These are phyloP conservation scores for Dipus sagitta DNA, from an alignment of 2,797 vertebrate genomes.

Conservation along the genomic window DNA sequence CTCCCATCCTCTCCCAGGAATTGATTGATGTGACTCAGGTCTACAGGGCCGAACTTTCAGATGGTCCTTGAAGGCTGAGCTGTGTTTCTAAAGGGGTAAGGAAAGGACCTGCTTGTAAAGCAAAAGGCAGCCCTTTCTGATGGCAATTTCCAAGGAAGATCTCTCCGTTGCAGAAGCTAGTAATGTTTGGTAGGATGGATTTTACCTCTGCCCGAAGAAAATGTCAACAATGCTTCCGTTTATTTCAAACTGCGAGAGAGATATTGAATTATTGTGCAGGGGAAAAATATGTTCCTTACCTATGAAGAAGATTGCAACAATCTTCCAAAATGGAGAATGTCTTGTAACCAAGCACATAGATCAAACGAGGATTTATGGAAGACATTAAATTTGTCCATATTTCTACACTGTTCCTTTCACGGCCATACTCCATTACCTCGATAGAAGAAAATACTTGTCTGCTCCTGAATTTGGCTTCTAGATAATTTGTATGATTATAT, in stretches of 20 bases:
- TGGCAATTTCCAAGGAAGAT: constrained; percentile 65
- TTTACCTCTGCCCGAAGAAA: constrained; percentile 75
- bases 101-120: constrained; percentile 47
- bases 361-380: constrained; percentile 77
- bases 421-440: constrained; percentile 58
- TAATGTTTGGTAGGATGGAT: constrained; percentile 62
- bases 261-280: constrained; percentile 81
- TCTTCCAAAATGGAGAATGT: constrained; percentile 82
- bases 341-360: constrained; percentile 80
- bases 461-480: constrained; percentile 49
- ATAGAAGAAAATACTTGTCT: constrained; percentile 55
- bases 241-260: constrained; percentile 80
- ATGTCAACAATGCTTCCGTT: constrained; percentile 81
- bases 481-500: constrained; percentile 62
- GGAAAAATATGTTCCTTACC: constrained; percentile 69
- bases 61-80: constrained; percentile 79
- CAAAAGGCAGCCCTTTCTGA: constrained; percentile 36
- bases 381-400: constrained; percentile 56
- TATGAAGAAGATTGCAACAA: constrained; percentile 82
- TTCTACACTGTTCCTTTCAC: constrained; percentile 65
- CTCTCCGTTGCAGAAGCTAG: constrained; percentile 63
- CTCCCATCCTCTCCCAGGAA: constrained; percentile 76
- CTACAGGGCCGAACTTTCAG: constrained; percentile 88
- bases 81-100: background rate
- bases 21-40: constrained; percentile 59